phyloP scores from a whole-genome alignment of 2,797 vertebrate species.

The Pogoniulus pusillus region DNA sequence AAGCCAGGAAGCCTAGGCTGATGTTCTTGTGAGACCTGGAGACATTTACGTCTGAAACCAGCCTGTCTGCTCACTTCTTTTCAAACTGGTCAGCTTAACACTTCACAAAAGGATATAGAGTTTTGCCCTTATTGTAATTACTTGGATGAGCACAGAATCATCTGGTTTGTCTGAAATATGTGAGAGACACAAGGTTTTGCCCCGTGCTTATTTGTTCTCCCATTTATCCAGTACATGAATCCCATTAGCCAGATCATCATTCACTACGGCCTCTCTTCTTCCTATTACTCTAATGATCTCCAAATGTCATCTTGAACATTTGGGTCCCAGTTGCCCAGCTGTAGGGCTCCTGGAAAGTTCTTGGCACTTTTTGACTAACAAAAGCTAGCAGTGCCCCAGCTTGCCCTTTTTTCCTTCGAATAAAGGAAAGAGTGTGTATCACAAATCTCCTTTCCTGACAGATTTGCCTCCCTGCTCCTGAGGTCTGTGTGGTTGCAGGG shows the following conservation, averaged over 20 bases:
- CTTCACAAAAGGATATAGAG: neutral
- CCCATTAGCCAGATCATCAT: conserved; percentile 23
- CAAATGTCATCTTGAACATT: conserved; percentile 12
- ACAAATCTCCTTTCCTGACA: neutral
- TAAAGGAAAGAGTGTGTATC: neutral
- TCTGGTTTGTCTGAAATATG: conserved; percentile 18
- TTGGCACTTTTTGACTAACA: neutral
- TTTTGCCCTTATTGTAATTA: neutral
- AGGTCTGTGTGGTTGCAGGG: too few relatives aligned
- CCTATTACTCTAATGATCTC: neutral
- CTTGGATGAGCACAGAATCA: conserved; percentile 4
- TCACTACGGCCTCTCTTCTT: conserved; percentile 18
- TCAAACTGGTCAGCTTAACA: neutral
- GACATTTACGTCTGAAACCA: neutral
- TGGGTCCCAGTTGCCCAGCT: neutral
- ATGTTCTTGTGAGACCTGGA: neutral
- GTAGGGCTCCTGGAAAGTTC: conserved; percentile 20
- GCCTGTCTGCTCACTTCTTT: neutral
- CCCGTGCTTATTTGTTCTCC: conserved; percentile 30
- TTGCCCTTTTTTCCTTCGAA: neutral
- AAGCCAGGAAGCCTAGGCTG: neutral
- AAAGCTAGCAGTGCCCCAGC: neutral
- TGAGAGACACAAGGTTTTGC: conserved; percentile 13
- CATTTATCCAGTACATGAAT: neutral
- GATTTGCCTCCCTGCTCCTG: neutral